Conservation (phyloP, 2,113 vertebrate species). For the Pogonocichla stellata region DNA sequence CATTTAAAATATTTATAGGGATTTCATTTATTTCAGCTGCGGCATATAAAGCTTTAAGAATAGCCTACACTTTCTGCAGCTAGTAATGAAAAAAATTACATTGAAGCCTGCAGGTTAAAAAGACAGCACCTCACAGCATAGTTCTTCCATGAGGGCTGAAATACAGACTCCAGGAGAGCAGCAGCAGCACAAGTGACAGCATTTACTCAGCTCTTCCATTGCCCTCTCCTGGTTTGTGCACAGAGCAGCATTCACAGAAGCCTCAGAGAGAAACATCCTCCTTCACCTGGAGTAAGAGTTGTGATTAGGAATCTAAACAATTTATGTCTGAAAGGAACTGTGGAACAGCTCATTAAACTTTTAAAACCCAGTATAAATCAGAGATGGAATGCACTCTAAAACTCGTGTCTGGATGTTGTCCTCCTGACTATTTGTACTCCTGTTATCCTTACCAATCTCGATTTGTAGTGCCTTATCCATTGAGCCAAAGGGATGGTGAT, state of each 20-base stretch:
- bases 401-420: not conserved
- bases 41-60: not conserved
- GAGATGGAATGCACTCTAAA: not conserved
- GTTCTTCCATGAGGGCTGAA: not conserved
- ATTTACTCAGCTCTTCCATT: constrained; percentile 24
- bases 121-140: not conserved
- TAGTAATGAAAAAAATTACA: not conserved
- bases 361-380: not conserved
- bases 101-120: not conserved
- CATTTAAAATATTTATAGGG: not conserved
- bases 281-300: not conserved
- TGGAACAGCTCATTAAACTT: not conserved
- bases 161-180: not conserved
- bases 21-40: not conserved
- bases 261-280: not conserved
- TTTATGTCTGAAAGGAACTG: not conserved
- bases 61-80: not conserved
- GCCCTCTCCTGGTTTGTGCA: constrained; percentile 23
- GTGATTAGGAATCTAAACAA: not conserved
- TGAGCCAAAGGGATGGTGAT: not conserved
- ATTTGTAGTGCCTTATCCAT: not conserved
- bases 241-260: not conserved
- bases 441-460: not conserved
- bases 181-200: not conserved
- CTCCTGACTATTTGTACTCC: not conserved